Percentiles rank a stretch among this genome's conserved stretches.
phyloP scores from a whole-genome alignment of 2,888 invertebrate species.

The Eutolmus rufibarbis region DNA sequence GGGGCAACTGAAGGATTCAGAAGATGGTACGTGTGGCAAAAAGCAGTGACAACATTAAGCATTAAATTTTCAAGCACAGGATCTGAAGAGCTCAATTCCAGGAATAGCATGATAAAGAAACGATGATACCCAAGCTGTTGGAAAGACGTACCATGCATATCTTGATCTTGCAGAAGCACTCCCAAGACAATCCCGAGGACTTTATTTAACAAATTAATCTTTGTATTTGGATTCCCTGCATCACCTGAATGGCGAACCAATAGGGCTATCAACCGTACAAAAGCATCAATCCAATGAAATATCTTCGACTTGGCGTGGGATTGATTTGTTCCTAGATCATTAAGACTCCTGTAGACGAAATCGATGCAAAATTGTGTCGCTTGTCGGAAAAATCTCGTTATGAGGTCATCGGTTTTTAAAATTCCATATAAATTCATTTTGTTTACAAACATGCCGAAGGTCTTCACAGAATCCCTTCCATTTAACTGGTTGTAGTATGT shows the following conservation, averaged over 20 bases:
- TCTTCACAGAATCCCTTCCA: conserved; percentile 85
- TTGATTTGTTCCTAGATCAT: conserved; percentile 73
- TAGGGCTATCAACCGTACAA: conserved; percentile 89
- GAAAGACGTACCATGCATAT: conserved; percentile 81
- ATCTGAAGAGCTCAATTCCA: conserved; percentile 94
- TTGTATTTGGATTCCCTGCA: conserved; percentile 84
- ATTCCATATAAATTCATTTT: conserved; percentile 97
- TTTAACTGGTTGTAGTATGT: conserved; percentile 82
- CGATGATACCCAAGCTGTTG: conserved; percentile 98
- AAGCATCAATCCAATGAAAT: conserved; percentile 94
- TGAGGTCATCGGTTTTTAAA: conserved; percentile 95
- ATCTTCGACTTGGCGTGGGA: conserved; percentile 85
- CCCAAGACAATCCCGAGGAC: conserved; percentile 93
- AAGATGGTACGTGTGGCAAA: conserved; percentile 94
- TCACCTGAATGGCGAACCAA: conserved; percentile 96
- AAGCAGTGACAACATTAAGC: conserved; percentile 85
- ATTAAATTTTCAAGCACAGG: conserved; percentile 93
- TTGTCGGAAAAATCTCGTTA: conserved; percentile 95
- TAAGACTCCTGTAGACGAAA: conserved; percentile 84
- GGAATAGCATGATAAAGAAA: conserved; percentile 93
- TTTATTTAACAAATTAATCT: conserved; percentile 96
- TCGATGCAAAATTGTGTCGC: conserved; percentile 97
- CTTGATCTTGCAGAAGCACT: conserved; percentile 95
- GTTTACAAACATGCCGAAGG: conserved; percentile 92
- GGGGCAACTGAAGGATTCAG: conserved; percentile 92